A percentile compares a stretch with the other conserved stretches of the same genome.
These are phyloP conservation scores for Procambarus clarkii DNA, from an alignment of 1,140 invertebrate species.

Conservation along the genomic window DNA sequence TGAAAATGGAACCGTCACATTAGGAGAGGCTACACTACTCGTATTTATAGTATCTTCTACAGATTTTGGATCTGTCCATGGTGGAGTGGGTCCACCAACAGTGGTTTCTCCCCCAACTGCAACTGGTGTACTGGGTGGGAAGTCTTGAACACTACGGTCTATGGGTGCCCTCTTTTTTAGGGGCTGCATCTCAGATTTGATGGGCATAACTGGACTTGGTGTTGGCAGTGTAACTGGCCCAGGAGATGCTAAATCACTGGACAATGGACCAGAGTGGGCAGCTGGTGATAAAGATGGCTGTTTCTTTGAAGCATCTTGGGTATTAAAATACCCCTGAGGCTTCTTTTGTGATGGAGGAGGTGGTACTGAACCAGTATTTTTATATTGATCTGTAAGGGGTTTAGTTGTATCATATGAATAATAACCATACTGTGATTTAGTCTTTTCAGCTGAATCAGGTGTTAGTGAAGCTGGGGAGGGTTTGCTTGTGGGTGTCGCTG, in stretches of 20 bases:
- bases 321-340: constrained; percentile 52
- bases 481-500: constrained; percentile 70
- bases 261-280: constrained; percentile 30
- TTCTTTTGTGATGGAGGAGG: constrained; percentile 59
- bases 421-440: constrained; percentile 70
- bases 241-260: constrained; percentile 61
- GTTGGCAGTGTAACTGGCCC: constrained; percentile 34
- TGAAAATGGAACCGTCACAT: constrained; percentile 60
- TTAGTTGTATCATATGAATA: constrained; percentile 73
- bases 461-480: constrained; percentile 65
- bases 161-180: constrained; percentile 63
- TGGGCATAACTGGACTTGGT: constrained; percentile 46
- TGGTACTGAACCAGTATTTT: constrained; percentile 67
- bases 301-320: constrained; percentile 58
- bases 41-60: constrained; percentile 75
- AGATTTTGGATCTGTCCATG: constrained; percentile 80
- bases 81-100: constrained; percentile 74
- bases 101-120: background rate
- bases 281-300: constrained; percentile 56
- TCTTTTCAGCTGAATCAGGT: constrained; percentile 61
- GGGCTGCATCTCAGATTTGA: constrained; percentile 60
- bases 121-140: constrained; percentile 9
- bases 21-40: constrained; percentile 44
- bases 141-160: constrained; percentile 49
- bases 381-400: constrained; percentile 74